Percentiles rank a stretch among this genome's conserved stretches.
Evolutionary conservation across 2,888 invertebrate genomes (phyloP).

Genomic region (Pyralis farinalis): DNA sequence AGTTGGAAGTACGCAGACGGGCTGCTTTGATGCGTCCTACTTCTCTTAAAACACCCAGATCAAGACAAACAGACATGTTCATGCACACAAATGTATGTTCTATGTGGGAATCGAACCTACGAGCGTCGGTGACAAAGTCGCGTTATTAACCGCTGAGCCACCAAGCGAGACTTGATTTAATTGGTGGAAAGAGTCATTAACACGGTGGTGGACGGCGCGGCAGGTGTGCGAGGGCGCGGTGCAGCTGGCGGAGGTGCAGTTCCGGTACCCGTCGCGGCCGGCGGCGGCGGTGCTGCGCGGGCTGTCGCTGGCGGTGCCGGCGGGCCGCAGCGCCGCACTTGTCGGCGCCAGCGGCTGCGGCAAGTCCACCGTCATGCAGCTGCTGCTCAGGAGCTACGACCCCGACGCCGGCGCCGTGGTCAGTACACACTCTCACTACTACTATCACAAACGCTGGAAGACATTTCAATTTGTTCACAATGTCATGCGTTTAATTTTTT

Average conservation of each 20-base stretch:
- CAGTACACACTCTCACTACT: no score
- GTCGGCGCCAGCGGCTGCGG: conserved; percentile 89
- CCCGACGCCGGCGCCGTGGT: conserved; percentile 83
- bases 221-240: conserved; percentile 84
- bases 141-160: no score
- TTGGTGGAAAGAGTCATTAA: no score
- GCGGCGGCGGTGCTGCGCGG: conserved; percentile 85
- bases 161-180: no score
- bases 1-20: not conserved
- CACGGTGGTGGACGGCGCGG: not conserved
- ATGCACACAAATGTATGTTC: no score
- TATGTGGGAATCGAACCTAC: no score
- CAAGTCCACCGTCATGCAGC: conserved; percentile 89
- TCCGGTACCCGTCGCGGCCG: conserved; percentile 89
- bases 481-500: no score
- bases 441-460: no score
- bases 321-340: conserved; percentile 86
- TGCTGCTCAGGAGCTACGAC: conserved; percentile 89
- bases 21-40: not conserved
- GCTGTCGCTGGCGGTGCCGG: conserved; percentile 79
- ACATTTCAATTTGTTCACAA: no score
- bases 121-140: no score
- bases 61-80: no score
- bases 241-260: conserved; percentile 83
- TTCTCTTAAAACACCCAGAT: no score